Evolutionary conservation across 2,888 invertebrate genomes (phyloP).

Genomic region (Clusia tigrina): DNA sequence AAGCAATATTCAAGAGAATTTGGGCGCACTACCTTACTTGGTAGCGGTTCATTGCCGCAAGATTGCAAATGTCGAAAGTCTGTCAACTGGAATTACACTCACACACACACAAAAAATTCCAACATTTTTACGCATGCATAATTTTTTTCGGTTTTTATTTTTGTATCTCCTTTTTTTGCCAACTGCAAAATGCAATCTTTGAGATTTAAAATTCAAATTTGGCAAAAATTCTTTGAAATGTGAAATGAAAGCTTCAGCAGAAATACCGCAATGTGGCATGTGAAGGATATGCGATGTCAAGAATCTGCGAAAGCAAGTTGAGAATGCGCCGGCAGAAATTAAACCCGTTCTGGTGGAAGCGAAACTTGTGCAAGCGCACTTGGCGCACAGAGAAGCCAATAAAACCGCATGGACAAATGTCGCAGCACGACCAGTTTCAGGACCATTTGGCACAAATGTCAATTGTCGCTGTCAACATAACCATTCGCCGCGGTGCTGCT

Average conservation of each 20-base stretch:
- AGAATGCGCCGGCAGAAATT: background rate
- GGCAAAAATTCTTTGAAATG: background rate
- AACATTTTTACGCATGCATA: background rate
- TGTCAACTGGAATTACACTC: background rate
- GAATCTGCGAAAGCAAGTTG: background rate
- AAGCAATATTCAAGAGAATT: background rate
- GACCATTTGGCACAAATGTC: slow-evolving; percentile 1
- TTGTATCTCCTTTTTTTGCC: too few relatives aligned
- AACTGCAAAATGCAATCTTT: background rate
- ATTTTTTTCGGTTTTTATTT: too few relatives aligned
- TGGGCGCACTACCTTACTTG: background rate
- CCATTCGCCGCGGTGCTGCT: background rate
- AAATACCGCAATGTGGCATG: background rate
- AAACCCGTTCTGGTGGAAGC: background rate
- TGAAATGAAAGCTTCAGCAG: background rate
- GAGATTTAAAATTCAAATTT: slow-evolving; percentile 4
- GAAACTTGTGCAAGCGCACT: background rate
- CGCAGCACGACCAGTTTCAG: background rate
- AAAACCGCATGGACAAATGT: background rate
- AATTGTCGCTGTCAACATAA: slow-evolving; percentile 2
- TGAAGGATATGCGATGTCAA: background rate
- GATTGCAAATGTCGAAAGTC: slow-evolving; percentile 1
- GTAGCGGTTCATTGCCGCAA: background rate
- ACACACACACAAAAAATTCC: background rate
- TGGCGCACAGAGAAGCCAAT: background rate